Percentiles rank a stretch among this genome's conserved stretches.
Conservation (phyloP, 2,113 vertebrate species). For the Bambusicola thoracicus region DNA sequence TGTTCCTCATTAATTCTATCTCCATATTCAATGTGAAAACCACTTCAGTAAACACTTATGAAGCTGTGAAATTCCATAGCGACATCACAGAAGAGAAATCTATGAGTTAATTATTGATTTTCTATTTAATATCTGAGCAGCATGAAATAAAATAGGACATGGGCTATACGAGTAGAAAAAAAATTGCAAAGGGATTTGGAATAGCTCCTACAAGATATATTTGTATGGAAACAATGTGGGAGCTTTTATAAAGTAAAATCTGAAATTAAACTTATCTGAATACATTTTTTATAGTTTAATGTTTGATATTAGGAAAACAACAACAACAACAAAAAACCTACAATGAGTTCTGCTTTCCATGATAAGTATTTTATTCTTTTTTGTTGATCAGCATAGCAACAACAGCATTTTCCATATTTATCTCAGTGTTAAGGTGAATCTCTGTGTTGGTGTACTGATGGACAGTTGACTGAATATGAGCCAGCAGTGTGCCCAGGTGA, state of each 20-base stretch:
- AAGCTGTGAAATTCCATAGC: background rate
- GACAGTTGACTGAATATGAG: too few species aligned
- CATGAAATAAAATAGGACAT: background rate
- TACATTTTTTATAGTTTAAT: background rate
- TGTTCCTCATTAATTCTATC: background rate
- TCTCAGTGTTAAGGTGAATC: background rate
- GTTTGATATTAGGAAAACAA: background rate
- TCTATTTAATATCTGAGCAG: background rate
- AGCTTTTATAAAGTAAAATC: background rate
- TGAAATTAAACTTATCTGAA: background rate
- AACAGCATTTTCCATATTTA: background rate
- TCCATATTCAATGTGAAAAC: background rate
- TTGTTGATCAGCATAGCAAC: background rate
- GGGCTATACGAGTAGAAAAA: background rate
- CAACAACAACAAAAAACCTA: background rate
- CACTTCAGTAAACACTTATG: background rate
- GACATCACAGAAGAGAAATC: background rate
- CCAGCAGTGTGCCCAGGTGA: too few species aligned
- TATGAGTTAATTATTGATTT: background rate
- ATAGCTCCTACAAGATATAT: background rate
- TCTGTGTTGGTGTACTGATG: too few species aligned
- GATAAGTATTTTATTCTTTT: background rate
- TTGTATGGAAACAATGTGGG: rapidly evolving
- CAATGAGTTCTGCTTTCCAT: background rate
- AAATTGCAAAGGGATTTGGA: background rate